A percentile compares a stretch with the other conserved stretches of the same genome.
These are phyloP conservation scores for Lycophotia porphyrea DNA, from an alignment of 2,888 invertebrate genomes.

Conservation along the genomic window DNA sequence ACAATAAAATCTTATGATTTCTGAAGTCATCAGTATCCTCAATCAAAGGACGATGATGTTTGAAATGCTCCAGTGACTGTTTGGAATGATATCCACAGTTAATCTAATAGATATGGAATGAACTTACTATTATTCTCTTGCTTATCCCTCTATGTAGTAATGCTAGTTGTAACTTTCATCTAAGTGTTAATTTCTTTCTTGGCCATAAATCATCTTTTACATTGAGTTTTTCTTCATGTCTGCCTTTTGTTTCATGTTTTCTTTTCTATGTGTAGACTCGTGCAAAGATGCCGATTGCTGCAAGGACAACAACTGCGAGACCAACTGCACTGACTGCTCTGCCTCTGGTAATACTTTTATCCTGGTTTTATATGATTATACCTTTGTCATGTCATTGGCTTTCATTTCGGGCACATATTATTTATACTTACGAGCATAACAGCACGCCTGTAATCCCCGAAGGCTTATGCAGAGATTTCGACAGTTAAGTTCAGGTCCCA, in stretches of 20 bases:
- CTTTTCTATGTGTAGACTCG: slow-evolving; percentile 71
- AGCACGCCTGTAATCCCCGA: not conserved
- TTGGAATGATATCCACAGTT: not conserved
- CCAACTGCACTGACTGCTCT: slow-evolving; percentile 79
- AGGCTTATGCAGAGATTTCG: not conserved
- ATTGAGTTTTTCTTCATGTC: not conserved
- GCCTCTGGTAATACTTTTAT: slow-evolving; percentile 70
- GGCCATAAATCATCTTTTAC: not conserved
- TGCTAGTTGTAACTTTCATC: not conserved
- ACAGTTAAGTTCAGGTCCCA: not conserved
- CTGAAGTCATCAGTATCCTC: not conserved
- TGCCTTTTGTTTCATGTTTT: not conserved
- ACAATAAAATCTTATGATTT: not conserved
- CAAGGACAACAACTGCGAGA: slow-evolving; percentile 80
- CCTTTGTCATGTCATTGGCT: not conserved
- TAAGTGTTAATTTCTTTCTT: not conserved
- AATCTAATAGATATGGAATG: not conserved
- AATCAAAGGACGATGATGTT: too few species aligned
- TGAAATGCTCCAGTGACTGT: not conserved
- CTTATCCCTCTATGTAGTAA: not conserved
- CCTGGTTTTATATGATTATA: not conserved
- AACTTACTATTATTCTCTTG: not conserved
- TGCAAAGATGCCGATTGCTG: slow-evolving; percentile 81
- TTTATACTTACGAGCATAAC: not conserved
- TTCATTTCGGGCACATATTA: not conserved